A percentile compares a stretch with the other conserved stretches of the same genome.
Evolutionary conservation across 2,797 vertebrate species (phyloP).

Genomic region (Karalla daura): DNA sequence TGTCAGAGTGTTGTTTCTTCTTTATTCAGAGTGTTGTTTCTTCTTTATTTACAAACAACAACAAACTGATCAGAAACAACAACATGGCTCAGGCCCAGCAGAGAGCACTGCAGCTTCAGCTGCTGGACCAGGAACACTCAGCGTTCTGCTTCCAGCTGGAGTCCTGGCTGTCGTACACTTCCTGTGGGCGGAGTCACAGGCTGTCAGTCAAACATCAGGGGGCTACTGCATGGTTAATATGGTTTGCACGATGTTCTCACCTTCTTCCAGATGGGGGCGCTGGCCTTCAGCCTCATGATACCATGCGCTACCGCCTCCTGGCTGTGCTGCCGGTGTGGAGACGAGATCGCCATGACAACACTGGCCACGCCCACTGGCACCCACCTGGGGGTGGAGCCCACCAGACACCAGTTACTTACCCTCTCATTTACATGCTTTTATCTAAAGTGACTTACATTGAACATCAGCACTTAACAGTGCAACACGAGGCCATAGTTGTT

Average conservation of each 20-base stretch:
- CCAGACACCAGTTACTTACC: too few relatives aligned
- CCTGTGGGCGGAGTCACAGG: conserved; percentile 47
- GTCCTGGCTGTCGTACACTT: conserved; percentile 59
- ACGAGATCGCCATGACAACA: conserved; percentile 90
- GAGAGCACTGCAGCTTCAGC: too few relatives aligned
- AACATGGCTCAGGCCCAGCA: too few relatives aligned
- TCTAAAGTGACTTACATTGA: too few relatives aligned
- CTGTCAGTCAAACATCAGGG: background rate
- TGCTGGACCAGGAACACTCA: conserved; percentile 63
- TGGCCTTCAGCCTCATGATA: conserved; percentile 89
- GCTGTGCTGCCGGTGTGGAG: conserved; percentile 88
- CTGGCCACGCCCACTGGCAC: conserved; percentile 92
- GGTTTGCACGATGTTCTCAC: conserved; percentile 72
- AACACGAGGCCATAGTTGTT: too few relatives aligned
- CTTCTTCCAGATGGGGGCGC: conserved; percentile 95
- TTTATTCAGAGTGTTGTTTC: too few relatives aligned
- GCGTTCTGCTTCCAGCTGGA: conserved; percentile 69
- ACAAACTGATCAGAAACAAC: too few relatives aligned
- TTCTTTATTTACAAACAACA: too few relatives aligned
- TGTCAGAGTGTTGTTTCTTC: too few relatives aligned
- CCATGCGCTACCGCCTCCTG: conserved; percentile 88
- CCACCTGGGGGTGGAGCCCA: conserved; percentile 47
- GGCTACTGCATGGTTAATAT: too few relatives aligned
- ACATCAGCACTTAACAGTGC: too few relatives aligned
- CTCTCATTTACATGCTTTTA: too few relatives aligned